A percentile compares a stretch with the other conserved stretches of the same genome.
These are phyloP conservation scores for Pteronotus mesoamericanus DNA, from an alignment of 2,797 vertebrate genomes.

Conservation along the genomic window DNA sequence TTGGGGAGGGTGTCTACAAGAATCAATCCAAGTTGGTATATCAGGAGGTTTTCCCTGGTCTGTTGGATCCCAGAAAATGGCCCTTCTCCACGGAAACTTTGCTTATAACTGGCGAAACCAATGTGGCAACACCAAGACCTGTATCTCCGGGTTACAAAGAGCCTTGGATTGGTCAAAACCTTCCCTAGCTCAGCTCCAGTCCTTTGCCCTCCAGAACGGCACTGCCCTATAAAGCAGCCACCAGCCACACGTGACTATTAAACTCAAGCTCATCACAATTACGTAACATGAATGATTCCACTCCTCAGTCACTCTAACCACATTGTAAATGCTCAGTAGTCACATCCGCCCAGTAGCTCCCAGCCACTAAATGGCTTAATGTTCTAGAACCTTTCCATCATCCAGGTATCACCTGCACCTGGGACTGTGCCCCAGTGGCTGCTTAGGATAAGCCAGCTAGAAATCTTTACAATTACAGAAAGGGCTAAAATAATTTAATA, in stretches of 20 bases:
- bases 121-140: not conserved
- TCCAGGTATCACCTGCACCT: not conserved
- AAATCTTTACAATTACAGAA: not conserved
- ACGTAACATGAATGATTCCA: not conserved
- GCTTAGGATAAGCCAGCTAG: not conserved
- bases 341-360: not conserved
- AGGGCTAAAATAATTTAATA: not conserved
- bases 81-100: not conserved
- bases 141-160: not conserved
- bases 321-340: not conserved
- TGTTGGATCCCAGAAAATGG: not conserved
- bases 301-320: not conserved
- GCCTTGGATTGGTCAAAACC: not conserved
- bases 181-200: not conserved
- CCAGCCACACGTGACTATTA: not conserved
- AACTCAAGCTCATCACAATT: not conserved
- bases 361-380: not conserved
- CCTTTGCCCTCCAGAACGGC: not conserved
- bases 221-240: not conserved
- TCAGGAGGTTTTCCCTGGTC: not conserved
- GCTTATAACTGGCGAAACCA: not conserved
- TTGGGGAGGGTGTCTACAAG: not conserved
- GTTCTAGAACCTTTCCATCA: not conserved
- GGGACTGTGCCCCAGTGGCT: not conserved
- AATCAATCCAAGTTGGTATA: not conserved